These are phyloP conservation scores for Machimus rusticus DNA, from an alignment of 2,888 invertebrate genomes.

Conservation along the genomic window DNA sequence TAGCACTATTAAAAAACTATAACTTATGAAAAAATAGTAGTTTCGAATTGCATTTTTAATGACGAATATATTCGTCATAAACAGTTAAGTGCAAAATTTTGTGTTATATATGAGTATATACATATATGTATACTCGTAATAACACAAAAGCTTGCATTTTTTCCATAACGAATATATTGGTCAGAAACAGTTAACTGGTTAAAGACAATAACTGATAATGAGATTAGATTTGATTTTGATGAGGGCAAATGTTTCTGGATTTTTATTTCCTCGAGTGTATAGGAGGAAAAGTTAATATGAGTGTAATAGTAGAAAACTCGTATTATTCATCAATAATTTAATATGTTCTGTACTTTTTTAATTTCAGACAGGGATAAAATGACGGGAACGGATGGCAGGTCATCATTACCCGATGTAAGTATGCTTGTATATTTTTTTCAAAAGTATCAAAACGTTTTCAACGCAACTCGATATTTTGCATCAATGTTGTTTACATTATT, in stretches of 20 bases:
- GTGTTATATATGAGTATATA: too few relatives aligned
- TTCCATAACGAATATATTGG: too few relatives aligned
- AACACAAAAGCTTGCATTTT: too few relatives aligned
- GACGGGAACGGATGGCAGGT: conserved; percentile 42
- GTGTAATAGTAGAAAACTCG: background rate
- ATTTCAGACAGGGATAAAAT: conserved; percentile 42
- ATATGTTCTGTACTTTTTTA: background rate
- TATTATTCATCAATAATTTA: background rate
- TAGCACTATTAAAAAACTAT: too few relatives aligned
- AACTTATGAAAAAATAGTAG: too few relatives aligned
- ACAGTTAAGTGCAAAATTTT: too few relatives aligned
- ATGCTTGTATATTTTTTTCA: background rate
- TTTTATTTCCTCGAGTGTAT: background rate
- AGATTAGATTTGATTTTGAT: background rate
- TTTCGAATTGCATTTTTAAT: too few relatives aligned
- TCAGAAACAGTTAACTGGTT: too few relatives aligned
- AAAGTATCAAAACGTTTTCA: background rate
- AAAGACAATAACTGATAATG: background rate
- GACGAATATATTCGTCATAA: too few relatives aligned
- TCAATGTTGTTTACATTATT: background rate
- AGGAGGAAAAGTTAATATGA: background rate
- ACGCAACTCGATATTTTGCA: too few relatives aligned
- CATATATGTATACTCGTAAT: too few relatives aligned
- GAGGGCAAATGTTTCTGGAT: background rate
- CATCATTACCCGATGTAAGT: conserved; percentile 45